phyloP scores from a whole-genome alignment of 23 tunicate genomes.

The Styela clava region DNA sequence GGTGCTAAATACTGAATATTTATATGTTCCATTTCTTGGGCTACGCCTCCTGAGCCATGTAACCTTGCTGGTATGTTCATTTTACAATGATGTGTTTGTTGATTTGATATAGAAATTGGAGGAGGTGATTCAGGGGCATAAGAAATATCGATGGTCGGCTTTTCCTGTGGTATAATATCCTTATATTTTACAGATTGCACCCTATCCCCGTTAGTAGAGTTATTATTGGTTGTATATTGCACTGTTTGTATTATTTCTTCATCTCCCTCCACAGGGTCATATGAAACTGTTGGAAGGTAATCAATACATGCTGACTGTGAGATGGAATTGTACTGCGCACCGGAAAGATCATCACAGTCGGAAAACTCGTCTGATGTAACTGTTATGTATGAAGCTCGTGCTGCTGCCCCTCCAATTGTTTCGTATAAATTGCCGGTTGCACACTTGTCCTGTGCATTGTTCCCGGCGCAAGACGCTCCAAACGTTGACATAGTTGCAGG shows the following conservation, averaged over 20 bases:
- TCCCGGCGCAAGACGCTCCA: not conserved
- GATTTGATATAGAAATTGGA: no score
- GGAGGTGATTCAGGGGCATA: not conserved
- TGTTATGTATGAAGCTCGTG: slow-evolving; percentile 13
- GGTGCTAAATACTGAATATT: not conserved
- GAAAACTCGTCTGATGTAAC: slow-evolving; percentile 27
- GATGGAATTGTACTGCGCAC: not conserved
- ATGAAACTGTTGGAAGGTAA: not conserved
- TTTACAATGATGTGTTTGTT: not conserved
- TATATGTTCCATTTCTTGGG: not conserved
- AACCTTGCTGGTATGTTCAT: not conserved
- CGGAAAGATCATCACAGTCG: slow-evolving; percentile 3
- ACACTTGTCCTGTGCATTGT: not conserved
- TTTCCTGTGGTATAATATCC: not conserved
- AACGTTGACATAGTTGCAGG: not conserved
- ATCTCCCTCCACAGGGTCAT: not conserved
- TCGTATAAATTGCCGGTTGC: slow-evolving; percentile 15
- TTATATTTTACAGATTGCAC: not conserved
- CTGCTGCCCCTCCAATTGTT: slow-evolving; percentile 2
- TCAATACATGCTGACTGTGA: not conserved
- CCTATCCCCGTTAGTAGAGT: not conserved
- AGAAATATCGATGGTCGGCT: not conserved
- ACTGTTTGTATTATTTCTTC: not conserved
- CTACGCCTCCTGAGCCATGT: not conserved
- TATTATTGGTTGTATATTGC: not conserved